Percentiles rank a stretch among this genome's conserved stretches.
Evolutionary conservation across 2,113 vertebrate genomes (phyloP).

Genomic region (Noturus placidus): DNA sequence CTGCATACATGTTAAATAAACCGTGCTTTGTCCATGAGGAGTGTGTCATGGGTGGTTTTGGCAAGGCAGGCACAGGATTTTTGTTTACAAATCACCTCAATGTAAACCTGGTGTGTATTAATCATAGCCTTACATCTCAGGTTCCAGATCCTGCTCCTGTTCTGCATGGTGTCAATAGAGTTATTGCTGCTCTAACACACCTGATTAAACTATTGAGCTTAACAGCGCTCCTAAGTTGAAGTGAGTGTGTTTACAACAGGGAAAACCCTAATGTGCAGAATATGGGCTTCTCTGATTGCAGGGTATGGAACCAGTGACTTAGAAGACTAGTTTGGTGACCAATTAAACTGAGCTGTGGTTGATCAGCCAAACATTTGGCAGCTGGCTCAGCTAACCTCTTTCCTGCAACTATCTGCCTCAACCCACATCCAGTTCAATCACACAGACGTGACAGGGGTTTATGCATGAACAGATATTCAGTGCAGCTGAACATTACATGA

Average conservation of each 20-base stretch:
- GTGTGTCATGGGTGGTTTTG: background rate
- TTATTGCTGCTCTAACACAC: background rate
- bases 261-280: background rate
- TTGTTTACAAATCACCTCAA: background rate
- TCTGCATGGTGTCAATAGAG: background rate
- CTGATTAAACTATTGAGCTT: background rate
- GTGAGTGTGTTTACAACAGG: background rate
- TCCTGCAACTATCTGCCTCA: too few relatives aligned
- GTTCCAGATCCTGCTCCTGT: background rate
- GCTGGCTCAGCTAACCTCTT: background rate
- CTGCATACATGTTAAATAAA: background rate
- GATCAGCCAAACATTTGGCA: background rate
- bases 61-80: conserved; percentile 11
- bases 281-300: background rate
- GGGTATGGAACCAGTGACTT: background rate
- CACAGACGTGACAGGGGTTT: background rate
- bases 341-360: background rate
- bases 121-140: background rate
- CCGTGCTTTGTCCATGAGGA: background rate
- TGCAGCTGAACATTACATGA: background rate
- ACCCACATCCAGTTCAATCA: background rate
- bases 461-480: background rate
- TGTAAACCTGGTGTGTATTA: background rate
- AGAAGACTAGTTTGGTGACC: background rate
- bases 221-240: background rate